Conservation (phyloP, 2,888 invertebrate genomes). For the Nomada fabriciana region DNA sequence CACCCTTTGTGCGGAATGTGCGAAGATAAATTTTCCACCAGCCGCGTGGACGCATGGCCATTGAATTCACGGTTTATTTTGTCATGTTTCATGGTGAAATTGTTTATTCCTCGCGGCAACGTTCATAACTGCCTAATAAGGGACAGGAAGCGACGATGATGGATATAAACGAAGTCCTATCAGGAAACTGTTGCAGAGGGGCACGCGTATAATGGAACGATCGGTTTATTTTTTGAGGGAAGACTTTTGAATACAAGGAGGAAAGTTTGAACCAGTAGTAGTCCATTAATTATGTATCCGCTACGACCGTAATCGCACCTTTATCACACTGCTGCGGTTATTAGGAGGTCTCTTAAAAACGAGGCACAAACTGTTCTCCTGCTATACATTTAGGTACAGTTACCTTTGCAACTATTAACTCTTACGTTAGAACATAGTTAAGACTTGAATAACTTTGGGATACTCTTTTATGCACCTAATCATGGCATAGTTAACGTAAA, state of each 20-base stretch:
- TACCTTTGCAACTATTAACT: too few relatives aligned
- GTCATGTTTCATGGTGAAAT: constrained; percentile 26
- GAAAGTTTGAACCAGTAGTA: constrained; percentile 52
- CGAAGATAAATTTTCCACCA: constrained; percentile 17
- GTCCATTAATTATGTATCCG: constrained; percentile 57
- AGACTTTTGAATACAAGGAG: constrained; percentile 47
- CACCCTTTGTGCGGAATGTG: constrained; percentile 9
- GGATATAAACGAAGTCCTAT: constrained; percentile 37
- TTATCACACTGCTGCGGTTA: background rate
- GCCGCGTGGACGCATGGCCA: constrained; percentile 17
- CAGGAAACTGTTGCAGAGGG: constrained; percentile 44
- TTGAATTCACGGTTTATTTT: constrained; percentile 32
- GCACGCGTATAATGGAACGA: constrained; percentile 23
- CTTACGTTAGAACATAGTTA: too few relatives aligned
- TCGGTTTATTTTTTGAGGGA: constrained; percentile 48
- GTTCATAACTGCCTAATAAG: constrained; percentile 37
- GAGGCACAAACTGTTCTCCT: too few relatives aligned
- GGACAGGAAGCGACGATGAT: background rate
- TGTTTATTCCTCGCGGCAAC: constrained; percentile 39
- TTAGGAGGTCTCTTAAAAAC: too few relatives aligned
- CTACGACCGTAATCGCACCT: constrained; percentile 47
- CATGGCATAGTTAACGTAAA: too few relatives aligned
- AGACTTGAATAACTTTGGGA: too few relatives aligned
- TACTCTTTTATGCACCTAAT: too few relatives aligned
- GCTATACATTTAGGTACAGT: too few relatives aligned